A percentile compares a stretch with the other conserved stretches of the same genome.
These are phyloP conservation scores for Himalopsyche anomala DNA, from an alignment of 2,888 invertebrate genomes.

Conservation along the genomic window DNA sequence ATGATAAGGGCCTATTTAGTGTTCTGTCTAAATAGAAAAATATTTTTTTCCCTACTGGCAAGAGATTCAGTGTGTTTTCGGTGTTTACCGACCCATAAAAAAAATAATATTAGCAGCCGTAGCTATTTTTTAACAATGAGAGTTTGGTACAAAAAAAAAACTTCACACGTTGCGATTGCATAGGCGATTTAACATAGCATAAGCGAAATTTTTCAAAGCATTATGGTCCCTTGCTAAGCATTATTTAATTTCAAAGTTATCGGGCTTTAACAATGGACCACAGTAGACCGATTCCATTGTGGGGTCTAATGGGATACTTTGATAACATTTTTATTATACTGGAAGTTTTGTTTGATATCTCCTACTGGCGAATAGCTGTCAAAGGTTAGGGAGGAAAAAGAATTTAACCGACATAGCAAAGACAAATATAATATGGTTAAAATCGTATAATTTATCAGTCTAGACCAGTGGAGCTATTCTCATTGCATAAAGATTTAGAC, in stretches of 20 bases:
- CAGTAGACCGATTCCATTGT: neutral
- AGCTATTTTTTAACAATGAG: neutral
- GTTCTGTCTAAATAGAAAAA: too few species aligned
- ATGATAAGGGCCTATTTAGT: too few species aligned
- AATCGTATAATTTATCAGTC: too few species aligned
- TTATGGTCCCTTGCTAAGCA: slow-evolving; percentile 3
- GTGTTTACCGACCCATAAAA: neutral
- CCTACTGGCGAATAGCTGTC: too few species aligned
- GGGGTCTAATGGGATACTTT: neutral
- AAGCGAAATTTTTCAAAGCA: slow-evolving; percentile 7
- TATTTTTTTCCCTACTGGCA: too few species aligned
- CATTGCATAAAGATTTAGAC: too few species aligned
- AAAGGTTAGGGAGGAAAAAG: too few species aligned
- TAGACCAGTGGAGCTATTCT: too few species aligned
- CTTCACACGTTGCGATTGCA: neutral
- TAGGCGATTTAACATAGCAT: neutral
- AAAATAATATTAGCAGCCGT: neutral
- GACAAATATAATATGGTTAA: too few species aligned
- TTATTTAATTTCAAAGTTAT: slow-evolving; percentile 12
- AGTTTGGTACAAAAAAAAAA: too few species aligned
- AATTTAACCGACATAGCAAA: too few species aligned
- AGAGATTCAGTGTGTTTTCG: too few species aligned
- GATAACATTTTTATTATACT: neutral
- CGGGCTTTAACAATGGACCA: neutral
- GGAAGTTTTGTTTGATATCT: neutral